Percentiles rank a stretch among this genome's conserved stretches.
Evolutionary conservation across 2,797 vertebrate genomes (phyloP).

Genomic region (Eulemur albifrons): DNA sequence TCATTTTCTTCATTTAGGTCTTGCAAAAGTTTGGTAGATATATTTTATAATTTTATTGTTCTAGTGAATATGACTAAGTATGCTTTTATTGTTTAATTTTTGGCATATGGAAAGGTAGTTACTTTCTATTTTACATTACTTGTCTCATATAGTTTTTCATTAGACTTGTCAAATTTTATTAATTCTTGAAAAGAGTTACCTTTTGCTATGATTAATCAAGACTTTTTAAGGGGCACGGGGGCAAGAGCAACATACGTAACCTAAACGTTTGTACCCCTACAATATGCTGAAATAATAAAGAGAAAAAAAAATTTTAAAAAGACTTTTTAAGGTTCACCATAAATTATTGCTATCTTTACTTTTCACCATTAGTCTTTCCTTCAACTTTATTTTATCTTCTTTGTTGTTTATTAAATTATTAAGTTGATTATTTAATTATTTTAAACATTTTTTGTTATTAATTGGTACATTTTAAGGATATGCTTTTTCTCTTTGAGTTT

Average conservation of each 20-base stretch:
- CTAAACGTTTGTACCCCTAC: no score
- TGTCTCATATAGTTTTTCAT: background rate
- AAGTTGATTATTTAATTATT: background rate
- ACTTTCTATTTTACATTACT: slow-evolving; percentile 13
- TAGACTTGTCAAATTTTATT: background rate
- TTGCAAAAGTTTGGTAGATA: background rate
- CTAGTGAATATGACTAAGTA: background rate
- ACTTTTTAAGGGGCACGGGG: background rate
- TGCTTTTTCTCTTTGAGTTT: background rate
- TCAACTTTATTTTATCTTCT: background rate
- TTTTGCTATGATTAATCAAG: background rate
- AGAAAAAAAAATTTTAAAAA: no score
- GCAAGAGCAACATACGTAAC: no score
- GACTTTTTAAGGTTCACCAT: background rate
- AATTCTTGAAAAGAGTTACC: background rate
- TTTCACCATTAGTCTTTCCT: background rate
- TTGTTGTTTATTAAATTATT: background rate
- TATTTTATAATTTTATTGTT: background rate
- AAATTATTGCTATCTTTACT: background rate
- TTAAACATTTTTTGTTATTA: background rate
- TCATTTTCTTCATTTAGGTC: background rate
- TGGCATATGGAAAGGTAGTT: background rate
- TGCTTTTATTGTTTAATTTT: slow-evolving; percentile 26
- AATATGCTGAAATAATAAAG: no score
- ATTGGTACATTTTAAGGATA: background rate